These are phyloP conservation scores for Iguana delicatissima DNA, from an alignment of 2,797 vertebrate species.

Conservation along the genomic window DNA sequence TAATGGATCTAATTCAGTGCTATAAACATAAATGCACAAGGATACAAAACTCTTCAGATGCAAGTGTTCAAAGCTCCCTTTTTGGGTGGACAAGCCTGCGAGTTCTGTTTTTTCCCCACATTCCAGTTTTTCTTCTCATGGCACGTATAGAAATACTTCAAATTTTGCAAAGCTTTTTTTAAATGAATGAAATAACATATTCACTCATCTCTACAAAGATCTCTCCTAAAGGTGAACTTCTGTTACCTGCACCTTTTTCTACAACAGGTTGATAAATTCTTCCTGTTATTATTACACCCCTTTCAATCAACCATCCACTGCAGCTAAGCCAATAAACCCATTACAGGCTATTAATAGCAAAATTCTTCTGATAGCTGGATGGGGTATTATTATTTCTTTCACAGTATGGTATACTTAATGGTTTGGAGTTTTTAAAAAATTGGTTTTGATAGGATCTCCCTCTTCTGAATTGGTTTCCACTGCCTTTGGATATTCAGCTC, in stretches of 20 bases:
- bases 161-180: not conserved
- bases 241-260: not conserved
- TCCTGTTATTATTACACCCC: constrained; percentile 27
- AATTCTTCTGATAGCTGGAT: constrained; percentile 49
- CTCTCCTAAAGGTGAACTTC: not conserved
- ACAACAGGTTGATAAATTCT: constrained; percentile 38
- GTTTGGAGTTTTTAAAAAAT: constrained; percentile 36
- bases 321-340: constrained; percentile 40
- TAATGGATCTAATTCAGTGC: not conserved
- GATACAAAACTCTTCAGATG: not conserved
- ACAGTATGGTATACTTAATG: constrained; percentile 51
- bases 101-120: not conserved
- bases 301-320: constrained; percentile 35
- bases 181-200: not conserved
- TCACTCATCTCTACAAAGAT: rapidly evolving
- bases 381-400: constrained; percentile 58
- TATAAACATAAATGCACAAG: not conserved
- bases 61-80: not conserved
- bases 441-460: constrained; percentile 29
- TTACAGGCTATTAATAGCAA: constrained; percentile 55
- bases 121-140: not conserved
- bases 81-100: not conserved
- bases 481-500: constrained; percentile 59
- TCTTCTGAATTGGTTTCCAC: constrained; percentile 3
- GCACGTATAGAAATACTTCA: not conserved